Percentiles rank a stretch among this genome's conserved stretches.
These are phyloP conservation scores for Dascillus cervinus DNA, from an alignment of 2,888 invertebrate genomes.

Conservation along the genomic window DNA sequence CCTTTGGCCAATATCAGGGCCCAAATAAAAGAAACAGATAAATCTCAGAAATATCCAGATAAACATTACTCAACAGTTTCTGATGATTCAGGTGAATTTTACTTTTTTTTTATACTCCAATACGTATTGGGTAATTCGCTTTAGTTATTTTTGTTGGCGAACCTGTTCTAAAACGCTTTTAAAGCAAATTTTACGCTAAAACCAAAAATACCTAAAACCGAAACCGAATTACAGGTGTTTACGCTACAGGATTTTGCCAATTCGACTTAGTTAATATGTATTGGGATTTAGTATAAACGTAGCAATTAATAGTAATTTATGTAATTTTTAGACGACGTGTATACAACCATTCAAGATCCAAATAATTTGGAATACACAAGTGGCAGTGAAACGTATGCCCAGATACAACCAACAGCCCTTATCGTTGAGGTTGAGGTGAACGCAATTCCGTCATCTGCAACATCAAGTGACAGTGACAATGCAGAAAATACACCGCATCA, in stretches of 20 bases:
- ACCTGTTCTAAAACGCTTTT: too few relatives aligned
- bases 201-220: too few relatives aligned
- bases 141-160: too few relatives aligned
- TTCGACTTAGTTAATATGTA: too few relatives aligned
- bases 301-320: too few relatives aligned
- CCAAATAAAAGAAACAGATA: conserved; percentile 48
- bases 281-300: too few relatives aligned
- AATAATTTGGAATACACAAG: conserved; percentile 58
- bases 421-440: conserved; percentile 37
- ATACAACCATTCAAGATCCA: conserved; percentile 82
- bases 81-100: conserved; percentile 70
- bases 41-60: conserved; percentile 43
- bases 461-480: too few relatives aligned
- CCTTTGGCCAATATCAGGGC: conserved; percentile 73
- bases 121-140: too few relatives aligned
- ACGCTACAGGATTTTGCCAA: too few relatives aligned
- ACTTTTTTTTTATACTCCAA: not conserved
- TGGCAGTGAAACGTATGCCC: conserved; percentile 82
- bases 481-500: conserved; percentile 11
- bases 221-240: too few relatives aligned
- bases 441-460: too few relatives aligned
- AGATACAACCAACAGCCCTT: conserved; percentile 55
- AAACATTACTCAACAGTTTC: conserved; percentile 86
- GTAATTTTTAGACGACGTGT: conserved; percentile 81
- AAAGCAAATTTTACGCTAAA: too few relatives aligned